Conservation (phyloP, 2,888 invertebrate genomes). For the Caprella mutica region DNA sequence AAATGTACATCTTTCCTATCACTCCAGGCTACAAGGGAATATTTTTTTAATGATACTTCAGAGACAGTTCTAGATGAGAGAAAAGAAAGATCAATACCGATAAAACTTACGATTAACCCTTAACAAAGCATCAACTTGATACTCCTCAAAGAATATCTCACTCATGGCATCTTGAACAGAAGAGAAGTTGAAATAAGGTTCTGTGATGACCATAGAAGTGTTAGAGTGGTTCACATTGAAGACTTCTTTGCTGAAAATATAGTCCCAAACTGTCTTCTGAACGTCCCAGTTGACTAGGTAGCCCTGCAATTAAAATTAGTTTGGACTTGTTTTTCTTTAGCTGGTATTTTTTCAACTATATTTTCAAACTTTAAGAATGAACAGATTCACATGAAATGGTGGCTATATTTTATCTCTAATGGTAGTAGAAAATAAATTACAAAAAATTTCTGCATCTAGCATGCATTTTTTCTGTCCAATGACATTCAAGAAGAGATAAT, state of each 20-base stretch:
- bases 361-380: too few species aligned
- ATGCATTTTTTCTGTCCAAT: too few species aligned
- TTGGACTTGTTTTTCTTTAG: neutral
- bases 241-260: slow-evolving; percentile 76
- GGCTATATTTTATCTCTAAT: too few species aligned
- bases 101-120: slow-evolving; percentile 53
- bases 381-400: too few species aligned
- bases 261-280: slow-evolving; percentile 92
- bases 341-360: neutral
- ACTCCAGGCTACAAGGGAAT: too few species aligned
- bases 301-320: slow-evolving; percentile 45
- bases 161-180: slow-evolving; percentile 85
- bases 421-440: too few species aligned
- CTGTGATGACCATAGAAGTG: slow-evolving; percentile 73
- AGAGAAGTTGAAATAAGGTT: slow-evolving; percentile 84
- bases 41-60: too few species aligned
- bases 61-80: neutral
- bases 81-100: slow-evolving; percentile 1
- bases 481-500: too few species aligned
- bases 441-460: too few species aligned
- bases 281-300: slow-evolving; percentile 92
- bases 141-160: slow-evolving; percentile 96
- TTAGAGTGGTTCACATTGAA: slow-evolving; percentile 64
- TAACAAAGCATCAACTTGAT: slow-evolving; percentile 71
- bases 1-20: too few species aligned